A percentile compares a stretch with the other conserved stretches of the same genome.
These are phyloP conservation scores for Hydriomena furcata DNA, from an alignment of 2,888 invertebrate species.

Conservation along the genomic window DNA sequence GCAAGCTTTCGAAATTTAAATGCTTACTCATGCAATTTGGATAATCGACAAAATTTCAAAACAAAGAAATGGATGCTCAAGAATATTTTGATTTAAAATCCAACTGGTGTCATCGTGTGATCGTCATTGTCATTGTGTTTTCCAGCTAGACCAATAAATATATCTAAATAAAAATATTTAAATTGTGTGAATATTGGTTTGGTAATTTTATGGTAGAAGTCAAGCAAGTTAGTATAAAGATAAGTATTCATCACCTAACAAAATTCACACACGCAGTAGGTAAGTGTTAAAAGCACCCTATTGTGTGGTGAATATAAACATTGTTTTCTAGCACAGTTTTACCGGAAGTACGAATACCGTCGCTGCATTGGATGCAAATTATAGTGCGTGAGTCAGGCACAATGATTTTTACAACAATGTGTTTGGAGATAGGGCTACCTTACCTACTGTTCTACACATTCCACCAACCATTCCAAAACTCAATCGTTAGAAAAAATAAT, in stretches of 20 bases:
- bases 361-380: slow-evolving; percentile 41
- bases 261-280: slow-evolving; percentile 20
- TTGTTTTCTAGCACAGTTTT: slow-evolving; percentile 22
- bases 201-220: not conserved
- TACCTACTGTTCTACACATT: slow-evolving; percentile 7
- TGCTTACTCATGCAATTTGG: slow-evolving; percentile 10
- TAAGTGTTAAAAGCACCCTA: slow-evolving; percentile 19
- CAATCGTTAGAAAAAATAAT: no score
- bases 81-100: no score
- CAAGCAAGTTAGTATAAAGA: no score
- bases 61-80: no score
- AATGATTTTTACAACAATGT: slow-evolving; percentile 29
- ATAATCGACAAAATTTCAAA: slow-evolving; percentile 4
- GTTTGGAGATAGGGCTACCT: slow-evolving; percentile 23
- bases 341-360: slow-evolving; percentile 31
- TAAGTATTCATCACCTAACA: slow-evolving; percentile 16
- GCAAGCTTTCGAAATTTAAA: slow-evolving; percentile 15
- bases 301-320: slow-evolving; percentile 28
- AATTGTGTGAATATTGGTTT: slow-evolving; percentile 15
- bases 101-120: no score
- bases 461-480: no score
- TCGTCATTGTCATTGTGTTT: no score
- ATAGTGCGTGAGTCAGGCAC: slow-evolving; percentile 26
- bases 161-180: no score
- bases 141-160: no score